Base-by-base conservation (phyloP, 1,140 invertebrate species). In the Ptiloglossa arizonensis region DNA sequence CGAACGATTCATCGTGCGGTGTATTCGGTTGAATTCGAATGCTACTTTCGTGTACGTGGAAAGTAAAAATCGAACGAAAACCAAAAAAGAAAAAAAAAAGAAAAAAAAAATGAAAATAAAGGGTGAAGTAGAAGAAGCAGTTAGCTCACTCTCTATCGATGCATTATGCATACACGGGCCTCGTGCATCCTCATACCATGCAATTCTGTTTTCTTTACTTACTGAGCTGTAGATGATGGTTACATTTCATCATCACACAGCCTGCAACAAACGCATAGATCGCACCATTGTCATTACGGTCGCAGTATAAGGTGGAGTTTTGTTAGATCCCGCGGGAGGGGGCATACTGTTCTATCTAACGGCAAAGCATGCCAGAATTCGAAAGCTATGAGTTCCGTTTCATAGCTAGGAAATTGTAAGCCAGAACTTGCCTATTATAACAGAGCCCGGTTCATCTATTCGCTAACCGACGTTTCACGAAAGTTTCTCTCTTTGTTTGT, bases 181-280 rank as follows among this genome's bases (percentile, higher is more conserved):
- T 70, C 82, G 59, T 85, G 83, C 83, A 79, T 72, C 38, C 50
- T 50, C 74, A 38, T 44, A 71, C 15, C 70, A 85, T 82, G 81
- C 71, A 82, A 57, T 60, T 81, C 79, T 81, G 57, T 74, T 83
- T 87, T 75, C 22, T 87, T 90, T 90, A 90, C 89, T 90, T 89
- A 89, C 87, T 90, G 79, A 89, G 87, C 89, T 90, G 89, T 79
- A 89, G 87, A 90, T 90, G 88, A 90, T 89, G 87, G 87, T 90
- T 90, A 89, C 85, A 89, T 87, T 87, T 90, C 89, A 90, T 90
- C 88, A 90, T 90, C 89, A 90, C 89, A 89, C 88, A 90, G 87
- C 87, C 89, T 90, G 89, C 86, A 90, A 90, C 81, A 90, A 89
- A 90, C 68, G 75, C 80, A 87, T 79, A 87, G 83, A 69, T 76